Evolutionary conservation across 2,113 vertebrate genomes (phyloP).

Genomic region (Ailuropoda melanoleuca): DNA sequence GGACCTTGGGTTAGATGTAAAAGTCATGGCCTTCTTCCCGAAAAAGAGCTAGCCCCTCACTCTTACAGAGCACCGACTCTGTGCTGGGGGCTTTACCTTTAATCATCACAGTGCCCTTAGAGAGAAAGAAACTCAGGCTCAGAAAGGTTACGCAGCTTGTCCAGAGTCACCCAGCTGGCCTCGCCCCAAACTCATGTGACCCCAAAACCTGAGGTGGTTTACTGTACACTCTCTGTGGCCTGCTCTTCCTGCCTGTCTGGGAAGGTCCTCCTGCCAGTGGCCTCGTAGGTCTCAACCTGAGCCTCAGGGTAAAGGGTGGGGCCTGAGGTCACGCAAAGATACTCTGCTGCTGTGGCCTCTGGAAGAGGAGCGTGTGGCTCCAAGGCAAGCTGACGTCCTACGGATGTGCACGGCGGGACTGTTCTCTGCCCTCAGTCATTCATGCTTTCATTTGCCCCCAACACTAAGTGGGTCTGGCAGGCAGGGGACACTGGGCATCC

Average conservation of each 20-base stretch:
- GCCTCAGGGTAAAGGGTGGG: background rate
- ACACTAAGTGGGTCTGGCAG: background rate
- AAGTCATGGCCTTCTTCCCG: background rate
- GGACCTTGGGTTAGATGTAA: background rate
- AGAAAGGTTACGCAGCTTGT: background rate
- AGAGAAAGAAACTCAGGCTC: background rate
- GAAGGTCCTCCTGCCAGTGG: background rate
- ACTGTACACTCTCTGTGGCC: background rate
- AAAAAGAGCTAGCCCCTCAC: background rate
- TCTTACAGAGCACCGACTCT: background rate
- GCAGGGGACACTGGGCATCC: background rate
- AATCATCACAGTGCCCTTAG: background rate
- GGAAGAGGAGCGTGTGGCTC: background rate
- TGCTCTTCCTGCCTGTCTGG: background rate
- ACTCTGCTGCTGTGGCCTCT: background rate
- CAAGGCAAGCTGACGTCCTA: background rate
- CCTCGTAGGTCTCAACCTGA: background rate
- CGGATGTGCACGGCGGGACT: background rate
- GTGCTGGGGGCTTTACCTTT: background rate
- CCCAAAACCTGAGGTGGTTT: background rate
- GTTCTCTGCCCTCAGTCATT: background rate
- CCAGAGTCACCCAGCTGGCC: background rate
- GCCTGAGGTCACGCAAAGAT: background rate
- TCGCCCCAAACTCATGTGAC: background rate
- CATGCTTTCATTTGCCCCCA: background rate